Conservation (phyloP, 2,113 vertebrate genomes). For the Progne subis region DNA sequence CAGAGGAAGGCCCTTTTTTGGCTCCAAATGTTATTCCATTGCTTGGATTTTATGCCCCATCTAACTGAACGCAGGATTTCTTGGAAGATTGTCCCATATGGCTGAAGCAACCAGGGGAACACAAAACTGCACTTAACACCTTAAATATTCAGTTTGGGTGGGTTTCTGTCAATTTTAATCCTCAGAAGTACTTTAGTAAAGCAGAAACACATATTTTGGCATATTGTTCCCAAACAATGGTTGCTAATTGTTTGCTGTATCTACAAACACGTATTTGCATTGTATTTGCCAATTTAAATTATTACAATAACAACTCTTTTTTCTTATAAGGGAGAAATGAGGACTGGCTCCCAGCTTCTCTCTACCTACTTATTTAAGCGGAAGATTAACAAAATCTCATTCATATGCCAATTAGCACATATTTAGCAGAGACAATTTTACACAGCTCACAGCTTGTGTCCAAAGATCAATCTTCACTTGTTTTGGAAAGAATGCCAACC, state of each 20-base stretch:
- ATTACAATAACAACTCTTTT: not conserved
- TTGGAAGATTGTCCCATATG: not conserved
- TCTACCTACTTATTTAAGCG: not conserved
- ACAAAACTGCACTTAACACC: not conserved
- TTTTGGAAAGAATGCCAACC: not conserved
- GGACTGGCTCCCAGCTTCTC: not conserved
- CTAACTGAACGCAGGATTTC: not conserved
- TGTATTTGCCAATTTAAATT: not conserved
- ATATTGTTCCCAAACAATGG: not conserved
- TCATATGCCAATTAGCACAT: not conserved
- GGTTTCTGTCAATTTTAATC: not conserved
- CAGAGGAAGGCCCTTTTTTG: not conserved
- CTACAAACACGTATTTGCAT: not conserved
- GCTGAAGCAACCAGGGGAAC: not conserved
- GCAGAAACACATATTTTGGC: not conserved
- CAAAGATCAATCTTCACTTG: slow-evolving; percentile 3
- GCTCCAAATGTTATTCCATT: not conserved
- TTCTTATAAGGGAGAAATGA: not conserved
- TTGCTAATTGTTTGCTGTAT: not conserved
- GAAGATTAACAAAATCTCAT: slow-evolving; percentile 10
- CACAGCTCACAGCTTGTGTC: slow-evolving; percentile 16
- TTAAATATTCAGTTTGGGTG: not conserved
- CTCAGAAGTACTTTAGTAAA: not conserved
- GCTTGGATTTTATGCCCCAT: not conserved
- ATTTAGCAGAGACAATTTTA: slow-evolving; percentile 29